These are phyloP conservation scores for Apaloderma vittatum DNA, from an alignment of 2,113 vertebrate species.

Conservation along the genomic window DNA sequence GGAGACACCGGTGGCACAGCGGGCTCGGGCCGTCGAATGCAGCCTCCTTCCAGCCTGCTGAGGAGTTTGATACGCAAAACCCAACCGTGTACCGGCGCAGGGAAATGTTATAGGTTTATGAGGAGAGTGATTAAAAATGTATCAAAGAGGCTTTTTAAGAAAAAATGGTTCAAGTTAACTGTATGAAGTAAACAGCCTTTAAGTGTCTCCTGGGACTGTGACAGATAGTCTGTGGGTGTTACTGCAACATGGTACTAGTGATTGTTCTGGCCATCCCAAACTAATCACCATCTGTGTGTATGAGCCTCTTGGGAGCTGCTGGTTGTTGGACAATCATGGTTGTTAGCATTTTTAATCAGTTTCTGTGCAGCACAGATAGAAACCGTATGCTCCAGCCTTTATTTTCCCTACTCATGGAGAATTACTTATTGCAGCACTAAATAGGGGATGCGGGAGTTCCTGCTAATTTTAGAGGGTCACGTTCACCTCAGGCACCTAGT, in stretches of 20 bases:
- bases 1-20: background rate
- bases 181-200: slow-evolving; percentile 87
- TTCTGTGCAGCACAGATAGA: slow-evolving; percentile 83
- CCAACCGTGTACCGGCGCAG: slow-evolving; percentile 44
- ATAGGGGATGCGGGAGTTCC: background rate
- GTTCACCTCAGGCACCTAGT: background rate
- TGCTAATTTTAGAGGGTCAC: slow-evolving; percentile 43
- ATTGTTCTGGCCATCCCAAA: slow-evolving; percentile 86
- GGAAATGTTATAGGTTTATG: slow-evolving; percentile 79
- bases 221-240: slow-evolving; percentile 88
- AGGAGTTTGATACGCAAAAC: slow-evolving; percentile 13
- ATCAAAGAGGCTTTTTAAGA: slow-evolving; percentile 85
- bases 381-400: slow-evolving; percentile 84
- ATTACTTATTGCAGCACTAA: slow-evolving; percentile 45
- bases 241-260: slow-evolving; percentile 82
- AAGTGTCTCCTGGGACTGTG: slow-evolving; percentile 83
- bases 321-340: slow-evolving; percentile 86
- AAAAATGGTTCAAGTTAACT: slow-evolving; percentile 89
- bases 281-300: slow-evolving; percentile 88
- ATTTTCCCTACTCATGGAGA: slow-evolving; percentile 67
- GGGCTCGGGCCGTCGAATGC: rapidly evolving
- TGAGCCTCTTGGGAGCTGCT: slow-evolving; percentile 82
- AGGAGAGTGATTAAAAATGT: slow-evolving; percentile 87
- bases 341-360: slow-evolving; percentile 90
- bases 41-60: background rate